Evolutionary conservation across 2,888 invertebrate genomes (phyloP).

Genomic region (Druceiella hillmani): DNA sequence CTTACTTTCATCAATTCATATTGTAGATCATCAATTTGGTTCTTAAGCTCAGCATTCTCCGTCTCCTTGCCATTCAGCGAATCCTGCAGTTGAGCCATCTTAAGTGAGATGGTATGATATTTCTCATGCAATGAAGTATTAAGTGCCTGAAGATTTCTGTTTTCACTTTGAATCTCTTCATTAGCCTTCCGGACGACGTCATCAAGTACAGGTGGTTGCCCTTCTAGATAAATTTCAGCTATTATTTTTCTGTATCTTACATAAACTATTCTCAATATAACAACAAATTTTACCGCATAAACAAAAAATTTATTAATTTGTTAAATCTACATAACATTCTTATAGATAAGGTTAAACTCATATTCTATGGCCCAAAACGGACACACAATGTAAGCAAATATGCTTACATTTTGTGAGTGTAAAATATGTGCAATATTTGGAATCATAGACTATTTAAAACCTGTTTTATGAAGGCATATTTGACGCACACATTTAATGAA

Average conservation of each 20-base stretch:
- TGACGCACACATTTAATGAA: no score
- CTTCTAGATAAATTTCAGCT: slow-evolving; percentile 31
- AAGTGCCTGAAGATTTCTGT: slow-evolving; percentile 83
- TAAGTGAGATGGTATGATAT: slow-evolving; percentile 86
- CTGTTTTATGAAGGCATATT: no score
- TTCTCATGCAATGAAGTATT: slow-evolving; percentile 89
- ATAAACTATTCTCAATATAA: slow-evolving; percentile 1
- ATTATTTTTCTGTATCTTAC: neutral
- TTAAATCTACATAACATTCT: no score
- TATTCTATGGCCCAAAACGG: no score
- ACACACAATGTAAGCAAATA: no score
- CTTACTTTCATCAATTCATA: slow-evolving; percentile 79
- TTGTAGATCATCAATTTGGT: slow-evolving; percentile 93
- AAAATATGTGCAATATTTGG: no score
- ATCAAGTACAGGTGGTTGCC: slow-evolving; percentile 68
- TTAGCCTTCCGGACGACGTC: slow-evolving; percentile 82
- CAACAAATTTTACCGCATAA: neutral
- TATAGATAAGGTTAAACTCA: no score
- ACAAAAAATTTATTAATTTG: no score
- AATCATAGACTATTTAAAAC: no score
- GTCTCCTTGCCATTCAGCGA: slow-evolving; percentile 88
- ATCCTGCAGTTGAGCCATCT: slow-evolving; percentile 84
- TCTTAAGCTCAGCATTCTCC: slow-evolving; percentile 89
- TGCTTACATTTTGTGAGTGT: no score
- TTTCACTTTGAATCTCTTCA: slow-evolving; percentile 84